phyloP scores from a whole-genome alignment of 2,113 vertebrate genomes.

The Cettia cetti region DNA sequence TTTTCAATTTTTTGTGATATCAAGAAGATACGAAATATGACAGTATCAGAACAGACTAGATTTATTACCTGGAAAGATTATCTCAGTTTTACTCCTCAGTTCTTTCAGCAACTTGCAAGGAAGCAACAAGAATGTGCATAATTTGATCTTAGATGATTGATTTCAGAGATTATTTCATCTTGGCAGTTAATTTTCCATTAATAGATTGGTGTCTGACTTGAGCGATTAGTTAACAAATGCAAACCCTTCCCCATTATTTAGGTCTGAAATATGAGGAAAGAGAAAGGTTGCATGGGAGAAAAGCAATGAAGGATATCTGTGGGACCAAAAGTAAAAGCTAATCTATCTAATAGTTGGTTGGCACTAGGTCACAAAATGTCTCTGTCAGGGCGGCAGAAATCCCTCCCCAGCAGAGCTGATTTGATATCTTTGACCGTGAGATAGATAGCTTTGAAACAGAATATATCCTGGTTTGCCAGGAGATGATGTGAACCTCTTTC shows the following conservation, averaged over 20 bases:
- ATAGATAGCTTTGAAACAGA: not conserved
- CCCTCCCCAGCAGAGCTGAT: not conserved
- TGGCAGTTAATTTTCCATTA: not conserved
- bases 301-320: not conserved
- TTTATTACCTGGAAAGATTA: not conserved
- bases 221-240: not conserved
- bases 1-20: not conserved
- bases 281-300: not conserved
- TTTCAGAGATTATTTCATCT: not conserved
- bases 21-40: not conserved
- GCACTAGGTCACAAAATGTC: not conserved
- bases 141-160: not conserved
- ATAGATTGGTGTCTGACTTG: not conserved
- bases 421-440: not conserved
- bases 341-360: not conserved
- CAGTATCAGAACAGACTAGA: not conserved
- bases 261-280: not conserved
- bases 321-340: not conserved
- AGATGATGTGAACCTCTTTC: not conserved
- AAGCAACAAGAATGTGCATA: not conserved
- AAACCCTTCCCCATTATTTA: not conserved
- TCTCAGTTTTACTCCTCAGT: not conserved
- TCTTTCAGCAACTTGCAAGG: not conserved
- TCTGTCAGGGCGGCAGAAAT: not conserved
- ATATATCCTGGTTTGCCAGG: not conserved